Base-by-base conservation (phyloP, 1,140 invertebrate genomes). In the Drosophila ogumai region DNA sequence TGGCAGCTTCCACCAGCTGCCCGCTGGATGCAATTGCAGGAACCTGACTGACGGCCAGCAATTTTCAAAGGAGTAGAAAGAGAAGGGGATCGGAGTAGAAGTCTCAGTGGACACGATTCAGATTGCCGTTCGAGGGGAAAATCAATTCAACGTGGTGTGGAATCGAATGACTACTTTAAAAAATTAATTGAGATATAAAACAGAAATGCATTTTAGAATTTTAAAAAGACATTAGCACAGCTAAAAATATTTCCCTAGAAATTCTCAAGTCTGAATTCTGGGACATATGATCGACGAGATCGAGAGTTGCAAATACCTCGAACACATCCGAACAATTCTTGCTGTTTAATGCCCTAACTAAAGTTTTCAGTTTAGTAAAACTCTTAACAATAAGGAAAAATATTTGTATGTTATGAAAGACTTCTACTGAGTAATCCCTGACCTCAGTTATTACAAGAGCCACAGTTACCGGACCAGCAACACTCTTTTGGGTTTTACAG, bases 41-140 rank as follows among this genome's bases (percentile, higher is more conserved):
- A 81, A 63, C 66, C 75, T 65, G 81, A 75, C 59, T 75, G 73
- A 65, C 66, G 32, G 10, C 22, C 49, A 19, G 38, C 38, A 7
- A 55, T 61, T 32, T 41, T 6, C 31, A 28, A 15, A 13, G 40
- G n/a, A 19, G 25, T 15, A 31, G 50, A 2, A 3, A 12, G n/a
- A 36, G 41, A 5, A 25, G 52, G 34, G 50, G 52, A 8, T 38
- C 13, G 8, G 8, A 25, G 31, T 34, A 36, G 49, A 54, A 25
- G 17, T 96, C 55, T 19, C 12, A 17, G 28, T 32, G 28, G 22
- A 17, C 44, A 36, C n/a, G 46, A 36, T 34, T 28, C 28, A 12
- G 34, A 34, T 17, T 50, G 44, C 28, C 19, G 44, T 34, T 17
- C 34, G 12, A 31, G n/a, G 9, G 47, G 25, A 32, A 28, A 32